A percentile compares a stretch with the other conserved stretches of the same genome.
These are phyloP conservation scores for Hypena proboscidalis DNA, from an alignment of 2,888 invertebrate genomes.

Conservation along the genomic window DNA sequence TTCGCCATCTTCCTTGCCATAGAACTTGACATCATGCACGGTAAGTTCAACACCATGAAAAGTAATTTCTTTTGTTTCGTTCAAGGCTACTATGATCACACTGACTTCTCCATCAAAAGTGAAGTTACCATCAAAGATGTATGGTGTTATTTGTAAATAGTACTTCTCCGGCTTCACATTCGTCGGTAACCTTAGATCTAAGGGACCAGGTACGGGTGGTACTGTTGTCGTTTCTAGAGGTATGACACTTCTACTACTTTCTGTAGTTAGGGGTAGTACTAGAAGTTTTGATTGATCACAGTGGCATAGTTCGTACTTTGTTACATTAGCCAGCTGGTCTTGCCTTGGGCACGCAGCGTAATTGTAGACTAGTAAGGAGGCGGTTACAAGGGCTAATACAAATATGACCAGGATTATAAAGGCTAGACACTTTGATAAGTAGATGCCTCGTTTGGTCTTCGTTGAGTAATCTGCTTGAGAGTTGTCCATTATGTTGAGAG, in stretches of 20 bases:
- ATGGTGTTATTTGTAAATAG: slow-evolving; percentile 89
- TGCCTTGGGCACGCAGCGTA: slow-evolving; percentile 88
- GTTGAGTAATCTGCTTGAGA: slow-evolving; percentile 87
- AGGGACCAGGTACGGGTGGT: slow-evolving; percentile 36
- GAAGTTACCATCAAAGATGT: slow-evolving; percentile 90
- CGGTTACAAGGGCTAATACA: slow-evolving; percentile 87
- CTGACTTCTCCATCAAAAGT: slow-evolving; percentile 90
- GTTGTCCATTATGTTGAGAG: slow-evolving; percentile 86
- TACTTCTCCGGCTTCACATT: slow-evolving; percentile 89
- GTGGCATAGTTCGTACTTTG: slow-evolving; percentile 74
- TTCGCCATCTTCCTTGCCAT: slow-evolving; percentile 66
- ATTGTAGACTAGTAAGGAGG: slow-evolving; percentile 91
- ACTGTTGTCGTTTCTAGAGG: slow-evolving; percentile 62
- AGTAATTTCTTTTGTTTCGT: slow-evolving; percentile 88
- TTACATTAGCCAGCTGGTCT: slow-evolving; percentile 73
- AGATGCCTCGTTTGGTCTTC: slow-evolving; percentile 85
- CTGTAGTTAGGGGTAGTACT: slow-evolving; percentile 73
- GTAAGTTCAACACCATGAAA: slow-evolving; percentile 90
- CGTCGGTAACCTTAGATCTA: slow-evolving; percentile 89
- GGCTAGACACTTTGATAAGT: slow-evolving; percentile 87
- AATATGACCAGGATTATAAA: slow-evolving; percentile 87
- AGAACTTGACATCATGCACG: slow-evolving; percentile 85
- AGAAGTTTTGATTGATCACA: slow-evolving; percentile 74
- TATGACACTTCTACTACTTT: slow-evolving; percentile 66
- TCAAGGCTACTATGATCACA: slow-evolving; percentile 86